phyloP scores from a whole-genome alignment of 1,140 invertebrate species.

The Pseudomyrmex flavicornis region DNA sequence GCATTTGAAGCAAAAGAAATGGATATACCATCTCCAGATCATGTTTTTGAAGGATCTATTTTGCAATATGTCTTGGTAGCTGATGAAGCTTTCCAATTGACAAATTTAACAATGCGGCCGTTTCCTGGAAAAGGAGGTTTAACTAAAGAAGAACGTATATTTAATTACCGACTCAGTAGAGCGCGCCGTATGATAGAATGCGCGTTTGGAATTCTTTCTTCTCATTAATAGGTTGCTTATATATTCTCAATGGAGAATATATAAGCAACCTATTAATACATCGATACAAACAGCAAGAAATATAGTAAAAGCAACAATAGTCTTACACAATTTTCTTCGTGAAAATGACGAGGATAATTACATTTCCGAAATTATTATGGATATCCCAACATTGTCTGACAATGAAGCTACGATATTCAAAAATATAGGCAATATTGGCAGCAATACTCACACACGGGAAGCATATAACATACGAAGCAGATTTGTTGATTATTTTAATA shows the following conservation, averaged over 20 bases:
- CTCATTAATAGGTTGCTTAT: too few species aligned
- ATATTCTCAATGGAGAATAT: conserved; percentile 20
- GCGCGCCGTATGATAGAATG: conserved; percentile 17
- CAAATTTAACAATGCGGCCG: background rate
- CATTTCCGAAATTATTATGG: background rate
- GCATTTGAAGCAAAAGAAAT: background rate
- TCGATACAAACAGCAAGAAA: conserved; percentile 1
- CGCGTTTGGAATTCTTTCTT: conserved; percentile 8
- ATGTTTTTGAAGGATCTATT: background rate
- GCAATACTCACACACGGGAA: conserved; percentile 17
- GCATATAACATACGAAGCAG: background rate
- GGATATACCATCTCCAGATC: background rate
- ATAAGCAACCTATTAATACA: conserved; percentile 2
- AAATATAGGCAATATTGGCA: conserved; percentile 13
- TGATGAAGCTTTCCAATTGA: conserved; percentile 1
- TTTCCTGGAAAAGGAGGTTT: conserved; percentile 9
- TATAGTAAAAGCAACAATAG: conserved; percentile 11
- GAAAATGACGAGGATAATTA: background rate
- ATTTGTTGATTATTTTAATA: conserved; percentile 34
- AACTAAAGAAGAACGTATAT: conserved; percentile 15
- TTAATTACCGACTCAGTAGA: conserved; percentile 18
- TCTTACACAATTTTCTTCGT: conserved; percentile 19
- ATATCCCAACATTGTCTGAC: background rate
- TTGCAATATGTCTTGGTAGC: background rate
- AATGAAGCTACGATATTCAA: background rate